Conservation (phyloP, 2,113 vertebrate genomes). For the Vulpes ferrilata region DNA sequence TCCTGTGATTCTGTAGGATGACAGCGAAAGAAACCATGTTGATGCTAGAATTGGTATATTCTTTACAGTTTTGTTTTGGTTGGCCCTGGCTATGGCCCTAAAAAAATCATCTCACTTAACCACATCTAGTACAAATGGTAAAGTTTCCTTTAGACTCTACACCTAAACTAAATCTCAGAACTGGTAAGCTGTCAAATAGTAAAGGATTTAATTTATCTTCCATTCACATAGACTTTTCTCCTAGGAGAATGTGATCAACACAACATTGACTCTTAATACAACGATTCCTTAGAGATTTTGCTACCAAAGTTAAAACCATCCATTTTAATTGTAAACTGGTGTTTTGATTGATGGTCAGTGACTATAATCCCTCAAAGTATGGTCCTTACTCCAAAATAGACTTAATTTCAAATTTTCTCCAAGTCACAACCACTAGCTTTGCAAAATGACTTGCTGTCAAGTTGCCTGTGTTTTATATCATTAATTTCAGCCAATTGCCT, state of each 20-base stretch:
- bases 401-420: constrained; percentile 70
- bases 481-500: constrained; percentile 68
- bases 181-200: neutral
- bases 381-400: neutral
- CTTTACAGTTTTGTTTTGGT: neutral
- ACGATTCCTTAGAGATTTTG: constrained; percentile 46
- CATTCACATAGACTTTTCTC: neutral
- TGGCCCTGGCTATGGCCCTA: neutral
- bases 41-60: neutral
- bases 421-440: constrained; percentile 31
- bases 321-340: constrained; percentile 53
- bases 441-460: constrained; percentile 71
- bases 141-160: neutral
- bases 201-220: constrained; percentile 39
- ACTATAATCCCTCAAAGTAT: constrained; percentile 28
- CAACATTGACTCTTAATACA: constrained; percentile 23
- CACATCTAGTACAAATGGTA: neutral
- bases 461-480: constrained; percentile 57
- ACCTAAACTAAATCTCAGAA: constrained; percentile 30
- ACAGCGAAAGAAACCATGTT: rapidly evolving
- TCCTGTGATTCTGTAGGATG: neutral
- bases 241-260: neutral
- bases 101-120: neutral
- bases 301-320: constrained; percentile 1
- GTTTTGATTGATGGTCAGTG: constrained; percentile 56